Conservation (phyloP, 2,888 invertebrate species). For the Melipona beecheii region DNA sequence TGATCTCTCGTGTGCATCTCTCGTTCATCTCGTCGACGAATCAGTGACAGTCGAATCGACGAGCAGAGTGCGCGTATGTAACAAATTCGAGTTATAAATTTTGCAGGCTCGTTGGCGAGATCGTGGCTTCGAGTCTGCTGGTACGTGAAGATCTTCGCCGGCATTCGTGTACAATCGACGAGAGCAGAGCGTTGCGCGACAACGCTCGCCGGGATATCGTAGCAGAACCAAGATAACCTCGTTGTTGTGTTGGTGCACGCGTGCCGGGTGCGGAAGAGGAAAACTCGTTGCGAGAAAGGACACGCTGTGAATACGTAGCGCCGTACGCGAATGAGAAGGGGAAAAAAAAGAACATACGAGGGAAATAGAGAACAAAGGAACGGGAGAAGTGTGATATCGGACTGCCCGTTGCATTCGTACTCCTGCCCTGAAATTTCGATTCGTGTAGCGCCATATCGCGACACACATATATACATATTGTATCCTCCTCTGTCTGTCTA, state of each 20-base stretch:
- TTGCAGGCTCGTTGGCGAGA: not conserved
- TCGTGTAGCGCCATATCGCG: constrained; percentile 58
- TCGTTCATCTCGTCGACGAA: not conserved
- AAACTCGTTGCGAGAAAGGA: constrained; percentile 21
- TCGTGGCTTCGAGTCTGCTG: not conserved
- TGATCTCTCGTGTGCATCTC: constrained; percentile 10
- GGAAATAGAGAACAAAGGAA: constrained; percentile 35
- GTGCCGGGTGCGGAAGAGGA: constrained; percentile 22
- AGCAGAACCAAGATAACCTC: constrained; percentile 1
- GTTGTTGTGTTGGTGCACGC: constrained; percentile 33
- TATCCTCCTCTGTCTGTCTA: constrained; percentile 43
- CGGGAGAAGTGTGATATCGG: constrained; percentile 47
- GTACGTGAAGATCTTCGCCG: constrained; percentile 23
- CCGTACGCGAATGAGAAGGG: not conserved
- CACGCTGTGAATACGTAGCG: constrained; percentile 11
- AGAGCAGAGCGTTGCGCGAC: constrained; percentile 25
- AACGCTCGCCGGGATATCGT: not conserved
- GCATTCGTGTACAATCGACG: constrained; percentile 3
- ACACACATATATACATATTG: constrained; percentile 53
- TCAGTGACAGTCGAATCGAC: constrained; percentile 12
- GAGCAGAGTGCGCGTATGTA: constrained; percentile 13
- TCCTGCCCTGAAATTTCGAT: constrained; percentile 50
- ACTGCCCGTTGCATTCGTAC: constrained; percentile 42
- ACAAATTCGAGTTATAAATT: constrained; percentile 1
- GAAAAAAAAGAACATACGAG: not conserved